A percentile compares a stretch with the other conserved stretches of the same genome.
phyloP scores from a whole-genome alignment of 92 coral and sea anemone species.

The Parazoanthus swiftii region DNA sequence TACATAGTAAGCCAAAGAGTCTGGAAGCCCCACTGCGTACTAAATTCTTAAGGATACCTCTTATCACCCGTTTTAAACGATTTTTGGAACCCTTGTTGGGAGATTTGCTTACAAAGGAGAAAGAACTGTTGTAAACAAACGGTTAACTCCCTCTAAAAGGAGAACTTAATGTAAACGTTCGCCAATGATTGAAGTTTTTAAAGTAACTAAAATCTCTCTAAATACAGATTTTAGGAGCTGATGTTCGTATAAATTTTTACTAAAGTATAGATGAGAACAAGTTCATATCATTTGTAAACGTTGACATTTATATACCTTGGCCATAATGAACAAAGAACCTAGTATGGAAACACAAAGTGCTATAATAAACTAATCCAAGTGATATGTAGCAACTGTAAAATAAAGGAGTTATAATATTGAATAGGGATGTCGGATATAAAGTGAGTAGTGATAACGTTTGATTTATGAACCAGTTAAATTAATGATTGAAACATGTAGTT shows the following conservation, averaged over 20 bases:
- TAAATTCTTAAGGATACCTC: neutral
- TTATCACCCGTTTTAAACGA: neutral
- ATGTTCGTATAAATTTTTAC: neutral
- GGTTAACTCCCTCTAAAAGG: slow-evolving; percentile 17
- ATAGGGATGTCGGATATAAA: neutral
- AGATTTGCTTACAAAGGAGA: neutral
- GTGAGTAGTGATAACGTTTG: neutral
- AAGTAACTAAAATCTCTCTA: neutral
- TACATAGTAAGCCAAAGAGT: neutral
- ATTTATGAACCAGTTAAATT: neutral
- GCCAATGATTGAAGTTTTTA: neutral
- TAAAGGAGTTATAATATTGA: neutral
- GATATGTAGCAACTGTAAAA: no score
- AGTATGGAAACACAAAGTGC: neutral
- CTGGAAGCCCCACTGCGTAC: neutral
- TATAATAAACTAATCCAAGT: no score
- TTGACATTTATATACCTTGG: no score
- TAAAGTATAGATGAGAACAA: no score
- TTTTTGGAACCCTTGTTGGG: neutral
- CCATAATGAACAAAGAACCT: neutral
- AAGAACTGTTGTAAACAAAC: slow-evolving; percentile 32
- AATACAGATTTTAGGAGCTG: neutral
- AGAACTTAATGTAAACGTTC: neutral
- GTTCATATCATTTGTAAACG: no score
- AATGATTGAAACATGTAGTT: no score